Base-by-base conservation (phyloP, 2,888 invertebrate genomes). In the Stenchaetothrips biformis region DNA sequence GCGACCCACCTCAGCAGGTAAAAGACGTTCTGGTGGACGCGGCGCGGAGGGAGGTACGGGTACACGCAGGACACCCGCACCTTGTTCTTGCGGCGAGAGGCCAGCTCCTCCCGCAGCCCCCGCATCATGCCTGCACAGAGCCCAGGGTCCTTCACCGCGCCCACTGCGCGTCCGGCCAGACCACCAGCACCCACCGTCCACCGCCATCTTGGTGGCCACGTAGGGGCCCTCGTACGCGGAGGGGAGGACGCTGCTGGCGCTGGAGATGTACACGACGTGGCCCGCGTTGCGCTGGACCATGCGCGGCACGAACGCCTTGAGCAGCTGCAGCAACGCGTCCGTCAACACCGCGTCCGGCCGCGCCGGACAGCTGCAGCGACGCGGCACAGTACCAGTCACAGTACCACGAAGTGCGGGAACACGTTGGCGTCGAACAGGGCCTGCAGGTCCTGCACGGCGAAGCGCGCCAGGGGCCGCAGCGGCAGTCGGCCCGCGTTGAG, bases 241-340 rank as follows among this genome's bases (percentile, higher is more conserved):
- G 9, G 67, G 67, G 2, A 67, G 67, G 67, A 67, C 21, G 67
- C 67, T 67, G 21, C 67, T 67, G n/a, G 67, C 67, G 67, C 67
- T 67, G 9, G 67, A 67, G 21, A 67, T 67, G 67, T 4, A 67
- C 3, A 67, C 67, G 67, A 67, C 21, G n/a, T 21, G 67, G 21
- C 67, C 67, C 9, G 9, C 9, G 67, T 67, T 67, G 67, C 21
- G 67, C 67, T 21, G 7, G 9, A 67, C 67, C 67, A 67, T 67
- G n/a, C 21, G 67, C n/a, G 67, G 67, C 21, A 67, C 67, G 21
- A 67, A 67, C 67, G 21, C 67, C 21, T 67, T 67, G 67, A 67
- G 67, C 21, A 67, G 67, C 67, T 67, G 67, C 9, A 21, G 7
- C 9, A 0, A 21, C 11, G 49, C 11, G 49, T 49, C 8, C 11